A percentile compares a stretch with the other conserved stretches of the same genome.
Conservation (phyloP, 2,888 invertebrate species). For the Papilio elwesi region DNA sequence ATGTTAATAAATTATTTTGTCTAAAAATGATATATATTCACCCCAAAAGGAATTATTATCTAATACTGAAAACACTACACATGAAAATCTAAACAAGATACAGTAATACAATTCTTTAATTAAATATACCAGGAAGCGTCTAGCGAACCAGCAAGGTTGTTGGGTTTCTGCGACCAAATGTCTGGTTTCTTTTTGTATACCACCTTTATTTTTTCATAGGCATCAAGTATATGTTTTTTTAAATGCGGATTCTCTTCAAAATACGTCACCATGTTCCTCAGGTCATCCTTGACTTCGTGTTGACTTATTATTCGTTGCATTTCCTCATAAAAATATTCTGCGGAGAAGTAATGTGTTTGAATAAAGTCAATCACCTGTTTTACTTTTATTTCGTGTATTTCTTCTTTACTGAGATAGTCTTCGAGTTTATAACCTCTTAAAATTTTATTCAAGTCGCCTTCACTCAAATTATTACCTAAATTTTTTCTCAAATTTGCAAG, state of each 20-base stretch:
- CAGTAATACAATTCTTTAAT: background rate
- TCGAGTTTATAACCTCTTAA: background rate
- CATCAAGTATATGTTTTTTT: conserved; percentile 47
- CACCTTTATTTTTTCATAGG: conserved; percentile 41
- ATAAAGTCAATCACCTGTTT: conserved; percentile 51
- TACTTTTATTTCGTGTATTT: conserved; percentile 46
- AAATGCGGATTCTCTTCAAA: conserved; percentile 47
- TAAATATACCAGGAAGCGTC: conserved; percentile 47
- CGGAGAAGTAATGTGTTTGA: conserved; percentile 44
- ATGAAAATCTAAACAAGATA: background rate
- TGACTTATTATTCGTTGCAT: conserved; percentile 52
- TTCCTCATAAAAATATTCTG: conserved; percentile 58
- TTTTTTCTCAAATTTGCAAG: background rate
- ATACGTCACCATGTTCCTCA: conserved; percentile 55
- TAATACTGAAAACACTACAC: no score
- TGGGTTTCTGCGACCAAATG: conserved; percentile 46
- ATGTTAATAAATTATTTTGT: no score
- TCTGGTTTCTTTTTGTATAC: background rate
- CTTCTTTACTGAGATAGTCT: background rate
- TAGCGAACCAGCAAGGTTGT: conserved; percentile 54
- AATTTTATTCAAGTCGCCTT: background rate
- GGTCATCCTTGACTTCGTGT: conserved; percentile 48
- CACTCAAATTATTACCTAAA: background rate
- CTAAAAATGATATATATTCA: no score
- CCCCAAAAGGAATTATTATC: no score